Evolutionary conservation across 2,888 invertebrate species (phyloP), one percentile per base, ranked within the genome.

Genomic region (Actias luna): DNA sequence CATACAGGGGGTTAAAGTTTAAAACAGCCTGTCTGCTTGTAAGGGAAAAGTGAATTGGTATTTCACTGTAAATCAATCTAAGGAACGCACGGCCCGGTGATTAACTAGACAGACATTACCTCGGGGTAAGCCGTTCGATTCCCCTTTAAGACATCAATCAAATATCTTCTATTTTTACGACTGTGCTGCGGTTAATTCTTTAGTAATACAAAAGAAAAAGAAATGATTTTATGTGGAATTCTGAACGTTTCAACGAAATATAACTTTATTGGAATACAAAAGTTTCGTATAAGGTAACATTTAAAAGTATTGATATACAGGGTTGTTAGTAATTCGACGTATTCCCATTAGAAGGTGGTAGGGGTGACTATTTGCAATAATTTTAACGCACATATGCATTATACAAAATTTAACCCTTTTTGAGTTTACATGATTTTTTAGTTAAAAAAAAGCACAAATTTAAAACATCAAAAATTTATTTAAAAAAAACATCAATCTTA

Each of bases 81-180:
- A 62, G 58, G 42, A 58, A 50, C 29, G 55, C 61, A 31, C 33
- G 42, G 61, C 42, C 57, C 61, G 39, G 42, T 62, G 61, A 62
- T 62, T 62, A 62, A 29, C 42, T 36, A 46, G 61, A 62, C 61
- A 58, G 57, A 62, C 61, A 29, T 62, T 75, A 70, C 78, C 79
- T 70, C 67, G 63, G 77, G 83, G 80, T 76, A 70, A 63, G 58
- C 61, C 72, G 76, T 81, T 79, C 79, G 77, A 78, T 78, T 69
- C 72, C 72, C 18, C 71, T 78, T 69, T 69, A 69, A 73, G 69
- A 76, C 85, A 88, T 88, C 84, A 84, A 88, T 88, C 89, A 88
- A 78, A 75, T 73, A 58, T 79, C 71, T 67, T 84, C 80, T 84
- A 77, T 84, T 86, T 84, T 83, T 74, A 72, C 69, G 35, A 16